Conservation (phyloP, 2,797 vertebrate species). For the Presbytis comata region DNA sequence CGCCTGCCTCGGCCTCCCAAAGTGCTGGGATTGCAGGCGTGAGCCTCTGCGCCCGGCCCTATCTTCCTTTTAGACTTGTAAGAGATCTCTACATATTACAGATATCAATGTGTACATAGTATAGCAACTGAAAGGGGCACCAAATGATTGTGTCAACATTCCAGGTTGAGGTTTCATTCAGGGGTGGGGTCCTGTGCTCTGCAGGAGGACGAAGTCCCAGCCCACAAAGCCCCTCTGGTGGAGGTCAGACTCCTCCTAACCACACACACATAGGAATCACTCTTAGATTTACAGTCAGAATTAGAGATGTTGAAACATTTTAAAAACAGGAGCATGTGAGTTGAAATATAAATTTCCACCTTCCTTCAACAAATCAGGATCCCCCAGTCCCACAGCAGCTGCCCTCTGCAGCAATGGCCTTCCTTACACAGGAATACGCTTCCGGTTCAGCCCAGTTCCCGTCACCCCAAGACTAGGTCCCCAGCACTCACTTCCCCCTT, state of each 20-base stretch:
- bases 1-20: no score
- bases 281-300: not conserved
- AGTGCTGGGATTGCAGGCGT: no score
- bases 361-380: not conserved
- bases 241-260: not conserved
- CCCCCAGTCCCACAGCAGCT: not conserved
- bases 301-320: not conserved
- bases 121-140: not conserved
- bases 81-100: not conserved
- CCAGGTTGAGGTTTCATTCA: not conserved
- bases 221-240: no score
- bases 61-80: not conserved
- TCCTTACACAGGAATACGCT: no score
- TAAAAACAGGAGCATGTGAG: not conserved
- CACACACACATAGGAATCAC: not conserved
- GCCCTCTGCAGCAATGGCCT: no score
- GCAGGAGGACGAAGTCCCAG: rapidly evolving
- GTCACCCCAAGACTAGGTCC: no score
- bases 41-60: no score
- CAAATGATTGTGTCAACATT: no score
- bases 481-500: not conserved
- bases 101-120: not conserved
- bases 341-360: not conserved
- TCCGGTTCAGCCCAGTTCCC: not conserved
- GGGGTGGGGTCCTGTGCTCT: not conserved